These are phyloP conservation scores for Glaucopsyche alexis DNA, from an alignment of 2,888 invertebrate genomes.

Conservation along the genomic window DNA sequence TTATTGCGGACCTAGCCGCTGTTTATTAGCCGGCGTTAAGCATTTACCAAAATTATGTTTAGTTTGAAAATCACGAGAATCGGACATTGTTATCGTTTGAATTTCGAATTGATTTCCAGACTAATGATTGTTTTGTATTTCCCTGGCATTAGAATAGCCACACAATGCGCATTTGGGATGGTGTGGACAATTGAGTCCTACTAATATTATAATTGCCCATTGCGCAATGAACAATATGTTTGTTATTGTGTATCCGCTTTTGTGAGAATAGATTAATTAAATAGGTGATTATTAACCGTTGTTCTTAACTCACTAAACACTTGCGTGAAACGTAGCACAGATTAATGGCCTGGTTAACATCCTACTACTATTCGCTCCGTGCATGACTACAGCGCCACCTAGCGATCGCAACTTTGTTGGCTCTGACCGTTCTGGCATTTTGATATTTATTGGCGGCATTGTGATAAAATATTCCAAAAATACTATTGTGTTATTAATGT, in stretches of 20 bases:
- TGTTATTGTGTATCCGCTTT: neutral
- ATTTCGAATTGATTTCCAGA: neutral
- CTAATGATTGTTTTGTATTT: neutral
- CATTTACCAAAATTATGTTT: slow-evolving; percentile 15
- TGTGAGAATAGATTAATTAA: neutral
- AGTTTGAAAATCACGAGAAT: slow-evolving; percentile 14
- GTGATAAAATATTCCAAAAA: too few species aligned
- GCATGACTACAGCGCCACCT: too few species aligned
- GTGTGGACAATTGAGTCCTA: neutral
- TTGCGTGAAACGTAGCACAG: too few species aligned
- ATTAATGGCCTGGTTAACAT: too few species aligned
- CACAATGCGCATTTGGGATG: neutral
- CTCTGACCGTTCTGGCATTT: too few species aligned
- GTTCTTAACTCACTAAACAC: too few species aligned
- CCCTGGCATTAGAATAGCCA: neutral
- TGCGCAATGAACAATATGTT: neutral
- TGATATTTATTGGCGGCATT: too few species aligned
- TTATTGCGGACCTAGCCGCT: neutral
- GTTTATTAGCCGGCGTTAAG: slow-evolving; percentile 7
- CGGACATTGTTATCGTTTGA: slow-evolving; percentile 6
- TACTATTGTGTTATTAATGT: too few species aligned
- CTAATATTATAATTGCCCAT: neutral
- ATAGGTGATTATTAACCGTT: too few species aligned
- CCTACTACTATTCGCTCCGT: too few species aligned
- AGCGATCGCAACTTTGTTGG: too few species aligned